A percentile compares a stretch with the other conserved stretches of the same genome.
Evolutionary conservation across 2,888 invertebrate genomes (phyloP).

Genomic region (Rhingia rostrata): DNA sequence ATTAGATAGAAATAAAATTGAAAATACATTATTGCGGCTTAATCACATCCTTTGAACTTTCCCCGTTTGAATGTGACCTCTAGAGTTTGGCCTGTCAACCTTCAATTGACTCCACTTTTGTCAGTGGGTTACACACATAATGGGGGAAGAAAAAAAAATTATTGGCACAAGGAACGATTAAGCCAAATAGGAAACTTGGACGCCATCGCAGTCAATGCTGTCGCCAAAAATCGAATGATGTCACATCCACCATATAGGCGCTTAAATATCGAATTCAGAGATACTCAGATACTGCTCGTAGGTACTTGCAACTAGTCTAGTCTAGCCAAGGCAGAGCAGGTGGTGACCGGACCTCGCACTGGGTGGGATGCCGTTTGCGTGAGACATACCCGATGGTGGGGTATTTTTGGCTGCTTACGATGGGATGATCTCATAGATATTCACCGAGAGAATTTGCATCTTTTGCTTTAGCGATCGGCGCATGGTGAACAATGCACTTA

Average conservation of each 20-base stretch:
- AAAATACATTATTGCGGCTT: constrained; percentile 14
- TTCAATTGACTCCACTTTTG: constrained; percentile 23
- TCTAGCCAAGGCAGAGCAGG: constrained; percentile 29
- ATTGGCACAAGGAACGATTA: constrained; percentile 54
- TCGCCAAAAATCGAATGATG: constrained; percentile 38
- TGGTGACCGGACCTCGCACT: constrained; percentile 28
- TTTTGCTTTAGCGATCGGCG: constrained; percentile 34
- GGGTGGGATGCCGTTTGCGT: constrained; percentile 24
- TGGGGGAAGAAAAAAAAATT: not conserved
- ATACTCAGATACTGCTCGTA: not conserved
- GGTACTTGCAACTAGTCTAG: no score
- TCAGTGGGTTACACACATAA: constrained; percentile 13
- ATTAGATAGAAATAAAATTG: constrained; percentile 46
- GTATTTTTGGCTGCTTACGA: constrained; percentile 42
- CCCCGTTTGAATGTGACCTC: not conserved
- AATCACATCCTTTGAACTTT: constrained; percentile 41
- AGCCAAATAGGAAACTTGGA: constrained; percentile 54
- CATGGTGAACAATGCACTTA: constrained; percentile 29
- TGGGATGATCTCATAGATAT: constrained; percentile 52
- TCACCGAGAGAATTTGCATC: constrained; percentile 6
- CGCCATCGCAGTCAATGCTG: constrained; percentile 24
- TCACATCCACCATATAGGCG: constrained; percentile 39
- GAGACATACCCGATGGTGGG: constrained; percentile 23
- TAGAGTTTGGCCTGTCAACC: constrained; percentile 10
- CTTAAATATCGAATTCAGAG: constrained; percentile 29